phyloP scores from a whole-genome alignment of 2,888 invertebrate species.

The Callimorpha dominula region DNA sequence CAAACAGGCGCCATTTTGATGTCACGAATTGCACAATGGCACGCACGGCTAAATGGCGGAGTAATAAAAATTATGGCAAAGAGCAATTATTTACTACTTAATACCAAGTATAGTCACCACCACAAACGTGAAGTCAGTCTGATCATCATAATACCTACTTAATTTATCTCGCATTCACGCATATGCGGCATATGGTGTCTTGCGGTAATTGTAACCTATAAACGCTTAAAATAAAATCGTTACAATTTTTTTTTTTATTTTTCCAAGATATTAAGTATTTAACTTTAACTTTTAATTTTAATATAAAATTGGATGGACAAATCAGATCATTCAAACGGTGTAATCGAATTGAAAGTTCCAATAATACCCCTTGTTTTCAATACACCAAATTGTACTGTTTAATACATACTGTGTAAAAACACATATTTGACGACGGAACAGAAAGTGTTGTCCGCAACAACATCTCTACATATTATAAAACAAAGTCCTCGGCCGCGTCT shows the following conservation, averaged over 20 bases:
- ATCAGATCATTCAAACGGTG: too few relatives aligned
- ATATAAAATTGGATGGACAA: neutral
- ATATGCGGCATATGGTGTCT: neutral
- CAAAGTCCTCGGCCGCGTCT: too few relatives aligned
- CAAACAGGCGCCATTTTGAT: constrained; percentile 9
- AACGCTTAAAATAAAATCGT: too few relatives aligned
- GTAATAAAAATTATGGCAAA: constrained; percentile 6
- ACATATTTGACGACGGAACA: neutral
- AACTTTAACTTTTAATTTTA: too few relatives aligned
- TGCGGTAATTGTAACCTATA: neutral
- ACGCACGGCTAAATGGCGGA: constrained; percentile 8
- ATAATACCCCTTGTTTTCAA: neutral
- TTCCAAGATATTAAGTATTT: too few relatives aligned
- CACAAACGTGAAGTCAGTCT: neutral
- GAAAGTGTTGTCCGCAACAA: neutral
- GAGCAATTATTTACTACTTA: neutral
- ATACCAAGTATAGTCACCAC: neutral
- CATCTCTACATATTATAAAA: too few relatives aligned
- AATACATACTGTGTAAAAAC: too few relatives aligned
- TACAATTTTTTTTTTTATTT: too few relatives aligned
- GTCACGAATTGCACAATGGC: constrained; percentile 7
- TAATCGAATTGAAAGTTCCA: neutral
- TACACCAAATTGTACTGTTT: neutral
- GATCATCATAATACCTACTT: neutral
- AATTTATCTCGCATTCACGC: neutral